phyloP scores from a whole-genome alignment of 2,888 invertebrate species.

The Chrysodeixis includens region DNA sequence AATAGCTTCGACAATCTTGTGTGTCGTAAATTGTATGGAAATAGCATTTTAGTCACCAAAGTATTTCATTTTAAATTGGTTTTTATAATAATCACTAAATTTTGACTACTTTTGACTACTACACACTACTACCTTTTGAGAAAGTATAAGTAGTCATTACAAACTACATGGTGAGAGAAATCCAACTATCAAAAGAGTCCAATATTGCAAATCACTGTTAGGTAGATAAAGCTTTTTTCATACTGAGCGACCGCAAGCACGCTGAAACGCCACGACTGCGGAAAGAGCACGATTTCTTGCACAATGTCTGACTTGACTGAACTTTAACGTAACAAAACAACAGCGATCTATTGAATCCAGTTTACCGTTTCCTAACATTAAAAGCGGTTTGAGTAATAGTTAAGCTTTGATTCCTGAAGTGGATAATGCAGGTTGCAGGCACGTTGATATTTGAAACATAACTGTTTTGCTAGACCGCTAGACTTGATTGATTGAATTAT shows the following conservation, averaged over 20 bases:
- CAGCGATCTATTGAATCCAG: not conserved
- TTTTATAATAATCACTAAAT: too few relatives aligned
- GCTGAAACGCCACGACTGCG: not conserved
- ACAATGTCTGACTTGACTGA: not conserved
- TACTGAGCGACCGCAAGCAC: not conserved
- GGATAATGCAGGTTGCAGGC: too few relatives aligned
- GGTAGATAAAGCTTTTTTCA: not conserved
- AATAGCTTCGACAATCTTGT: not conserved
- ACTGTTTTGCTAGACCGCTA: not conserved
- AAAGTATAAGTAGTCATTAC: too few relatives aligned
- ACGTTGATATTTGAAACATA: not conserved
- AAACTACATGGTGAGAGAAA: not conserved
- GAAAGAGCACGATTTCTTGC: not conserved
- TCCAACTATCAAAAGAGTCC: too few relatives aligned
- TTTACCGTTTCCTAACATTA: not conserved
- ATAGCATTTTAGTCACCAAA: too few relatives aligned
- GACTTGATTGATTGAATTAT: slow-evolving; percentile 4
- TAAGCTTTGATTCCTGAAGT: not conserved
- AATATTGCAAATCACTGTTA: not conserved
- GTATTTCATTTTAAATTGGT: too few relatives aligned
- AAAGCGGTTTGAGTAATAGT: not conserved
- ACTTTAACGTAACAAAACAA: not conserved
- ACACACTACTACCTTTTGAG: too few relatives aligned
- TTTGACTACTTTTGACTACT: too few relatives aligned
- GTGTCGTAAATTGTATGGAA: not conserved